Evolutionary conservation across 2,113 vertebrate genomes (phyloP).

Genomic region (Onychostoma macrolepis): DNA sequence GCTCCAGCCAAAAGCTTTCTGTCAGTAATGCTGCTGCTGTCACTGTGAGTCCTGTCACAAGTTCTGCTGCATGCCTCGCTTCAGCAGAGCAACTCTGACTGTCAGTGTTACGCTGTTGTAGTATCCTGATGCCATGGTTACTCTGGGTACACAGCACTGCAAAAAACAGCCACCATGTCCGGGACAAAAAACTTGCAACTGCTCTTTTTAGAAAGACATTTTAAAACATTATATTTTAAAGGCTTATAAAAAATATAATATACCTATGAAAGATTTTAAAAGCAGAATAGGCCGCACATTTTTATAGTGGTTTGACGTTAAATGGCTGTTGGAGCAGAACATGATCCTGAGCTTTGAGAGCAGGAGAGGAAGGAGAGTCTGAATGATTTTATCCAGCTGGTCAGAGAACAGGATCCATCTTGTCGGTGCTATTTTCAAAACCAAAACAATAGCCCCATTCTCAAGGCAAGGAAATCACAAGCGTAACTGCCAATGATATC

Average conservation of each 20-base stretch:
- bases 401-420: slow-evolving; percentile 22
- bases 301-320: background rate
- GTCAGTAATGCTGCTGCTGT: slow-evolving; percentile 40
- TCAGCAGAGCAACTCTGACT: slow-evolving; percentile 38
- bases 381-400: slow-evolving; percentile 41
- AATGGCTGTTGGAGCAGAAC: background rate
- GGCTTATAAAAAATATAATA: background rate
- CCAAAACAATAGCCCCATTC: slow-evolving; percentile 20
- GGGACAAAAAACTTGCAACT: background rate
- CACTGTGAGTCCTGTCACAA: slow-evolving; percentile 42
- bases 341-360: background rate
- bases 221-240: slow-evolving; percentile 1
- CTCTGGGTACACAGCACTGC: slow-evolving; percentile 15
- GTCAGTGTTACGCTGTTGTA: slow-evolving; percentile 61
- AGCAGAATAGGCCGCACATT: background rate
- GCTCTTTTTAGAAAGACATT: background rate
- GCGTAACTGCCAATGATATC: background rate
- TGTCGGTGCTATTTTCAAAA: slow-evolving; percentile 3
- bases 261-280: background rate
- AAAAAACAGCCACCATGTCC: slow-evolving; percentile 46
- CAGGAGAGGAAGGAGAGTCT: slow-evolving; percentile 11
- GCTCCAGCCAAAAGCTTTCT: slow-evolving; percentile 38
- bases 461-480: slow-evolving; percentile 10
- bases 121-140: slow-evolving; percentile 57
- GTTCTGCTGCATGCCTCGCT: slow-evolving; percentile 45